These are phyloP conservation scores for Benthosema pterotum DNA, from an alignment of 2,797 vertebrate genomes.

Conservation along the genomic window DNA sequence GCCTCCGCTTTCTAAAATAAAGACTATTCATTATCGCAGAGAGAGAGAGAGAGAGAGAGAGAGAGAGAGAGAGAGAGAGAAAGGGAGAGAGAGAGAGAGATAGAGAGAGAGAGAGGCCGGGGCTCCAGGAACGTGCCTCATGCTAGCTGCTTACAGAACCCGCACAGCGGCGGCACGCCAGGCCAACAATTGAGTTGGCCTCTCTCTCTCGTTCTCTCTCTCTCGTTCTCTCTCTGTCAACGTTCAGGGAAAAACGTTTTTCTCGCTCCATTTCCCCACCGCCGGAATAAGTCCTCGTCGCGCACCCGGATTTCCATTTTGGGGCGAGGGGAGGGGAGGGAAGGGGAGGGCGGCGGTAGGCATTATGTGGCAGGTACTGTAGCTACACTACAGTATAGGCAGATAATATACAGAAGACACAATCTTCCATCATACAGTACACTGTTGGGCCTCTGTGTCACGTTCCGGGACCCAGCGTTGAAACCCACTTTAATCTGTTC, in stretches of 20 bases:
- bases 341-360: slow-evolving; percentile 22
- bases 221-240: slow-evolving; percentile 28
- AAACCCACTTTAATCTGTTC: no score
- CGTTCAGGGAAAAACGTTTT: slow-evolving; percentile 32
- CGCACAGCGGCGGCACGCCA: slow-evolving; percentile 4
- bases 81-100: no score
- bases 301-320: slow-evolving; percentile 51
- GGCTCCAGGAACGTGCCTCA: slow-evolving; percentile 25
- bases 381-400: neutral
- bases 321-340: slow-evolving; percentile 21
- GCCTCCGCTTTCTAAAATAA: slow-evolving; percentile 60
- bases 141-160: slow-evolving; percentile 50
- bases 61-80: no score
- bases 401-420: slow-evolving; percentile 13
- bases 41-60: no score
- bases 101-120: no score
- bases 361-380: neutral
- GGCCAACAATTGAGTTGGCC: slow-evolving; percentile 59
- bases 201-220: slow-evolving; percentile 24
- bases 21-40: slow-evolving; percentile 70
- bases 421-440: slow-evolving; percentile 14
- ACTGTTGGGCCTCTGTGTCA: neutral
- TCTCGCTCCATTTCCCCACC: slow-evolving; percentile 53
- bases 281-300: slow-evolving; percentile 43
- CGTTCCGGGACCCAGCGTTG: no score